A percentile compares a stretch with the other conserved stretches of the same genome.
phyloP scores from a whole-genome alignment of 2,888 invertebrate genomes.

The Trimorus sp. region DNA sequence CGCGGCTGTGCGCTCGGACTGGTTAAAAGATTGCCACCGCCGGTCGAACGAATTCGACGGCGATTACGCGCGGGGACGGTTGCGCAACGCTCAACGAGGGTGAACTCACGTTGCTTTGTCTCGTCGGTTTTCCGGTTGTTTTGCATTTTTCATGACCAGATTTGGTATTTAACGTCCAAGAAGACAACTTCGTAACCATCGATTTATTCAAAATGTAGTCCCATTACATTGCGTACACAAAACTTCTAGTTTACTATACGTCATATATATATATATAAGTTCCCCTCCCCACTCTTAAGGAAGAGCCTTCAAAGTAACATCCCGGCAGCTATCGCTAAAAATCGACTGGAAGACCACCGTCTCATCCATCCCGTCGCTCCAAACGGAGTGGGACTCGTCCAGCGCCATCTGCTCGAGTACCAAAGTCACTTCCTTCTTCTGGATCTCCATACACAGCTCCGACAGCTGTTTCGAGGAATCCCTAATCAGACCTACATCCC shows the following conservation, averaged over 20 bases:
- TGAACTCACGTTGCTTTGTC: neutral
- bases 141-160: neutral
- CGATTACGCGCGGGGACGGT: conserved; percentile 26
- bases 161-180: neutral
- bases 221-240: too few relatives aligned
- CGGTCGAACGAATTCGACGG: conserved; percentile 46
- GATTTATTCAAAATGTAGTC: too few relatives aligned
- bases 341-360: too few relatives aligned
- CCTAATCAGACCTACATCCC: neutral
- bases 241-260: too few relatives aligned
- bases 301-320: too few relatives aligned
- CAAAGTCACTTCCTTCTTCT: neutral
- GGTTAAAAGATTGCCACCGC: conserved; percentile 54
- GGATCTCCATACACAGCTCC: neutral
- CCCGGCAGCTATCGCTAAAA: too few relatives aligned
- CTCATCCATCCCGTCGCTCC: too few relatives aligned
- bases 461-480: neutral
- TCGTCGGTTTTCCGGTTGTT: neutral
- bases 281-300: too few relatives aligned
- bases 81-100: conserved; percentile 29
- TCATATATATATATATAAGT: too few relatives aligned
- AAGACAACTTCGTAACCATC: neutral
- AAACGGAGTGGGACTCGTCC: too few relatives aligned
- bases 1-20: conserved; percentile 49
- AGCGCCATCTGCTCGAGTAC: neutral